phyloP scores from a whole-genome alignment of 1,140 invertebrate genomes.

The Vollenhovia emeryi region DNA sequence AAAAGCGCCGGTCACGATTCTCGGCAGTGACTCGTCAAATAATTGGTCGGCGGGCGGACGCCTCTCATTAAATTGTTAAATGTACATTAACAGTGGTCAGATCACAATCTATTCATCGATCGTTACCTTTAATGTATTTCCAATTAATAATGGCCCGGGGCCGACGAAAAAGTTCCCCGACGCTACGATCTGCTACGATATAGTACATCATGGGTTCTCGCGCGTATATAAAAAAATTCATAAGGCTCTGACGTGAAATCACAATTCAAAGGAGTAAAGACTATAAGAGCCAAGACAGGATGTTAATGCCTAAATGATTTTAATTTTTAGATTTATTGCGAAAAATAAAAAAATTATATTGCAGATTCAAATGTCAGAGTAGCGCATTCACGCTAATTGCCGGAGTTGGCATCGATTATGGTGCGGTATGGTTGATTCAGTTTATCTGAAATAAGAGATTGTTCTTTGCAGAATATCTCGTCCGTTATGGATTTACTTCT shows the following conservation, averaged over 20 bases:
- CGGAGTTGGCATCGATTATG: not conserved
- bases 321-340: no score
- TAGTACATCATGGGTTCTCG: not conserved
- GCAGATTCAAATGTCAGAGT: conserved; percentile 10
- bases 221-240: no score
- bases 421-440: not conserved
- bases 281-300: no score
- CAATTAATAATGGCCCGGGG: conserved; percentile 73
- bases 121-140: conserved; percentile 78
- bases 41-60: conserved; percentile 74
- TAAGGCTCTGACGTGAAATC: no score
- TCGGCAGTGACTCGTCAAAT: conserved; percentile 73
- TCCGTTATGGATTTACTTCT: not conserved
- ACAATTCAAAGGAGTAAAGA: no score
- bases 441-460: not conserved
- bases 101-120: conserved; percentile 80
- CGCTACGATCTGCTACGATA: conserved; percentile 1
- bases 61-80: conserved; percentile 83
- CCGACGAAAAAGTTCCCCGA: conserved; percentile 34
- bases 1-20: conserved; percentile 75
- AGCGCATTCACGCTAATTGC: not conserved
- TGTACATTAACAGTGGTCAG: conserved; percentile 78
- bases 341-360: not conserved
- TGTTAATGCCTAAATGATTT: no score
- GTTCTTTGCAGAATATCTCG: not conserved